phyloP scores from a whole-genome alignment of 1,140 invertebrate genomes.

The Euura lappo region DNA sequence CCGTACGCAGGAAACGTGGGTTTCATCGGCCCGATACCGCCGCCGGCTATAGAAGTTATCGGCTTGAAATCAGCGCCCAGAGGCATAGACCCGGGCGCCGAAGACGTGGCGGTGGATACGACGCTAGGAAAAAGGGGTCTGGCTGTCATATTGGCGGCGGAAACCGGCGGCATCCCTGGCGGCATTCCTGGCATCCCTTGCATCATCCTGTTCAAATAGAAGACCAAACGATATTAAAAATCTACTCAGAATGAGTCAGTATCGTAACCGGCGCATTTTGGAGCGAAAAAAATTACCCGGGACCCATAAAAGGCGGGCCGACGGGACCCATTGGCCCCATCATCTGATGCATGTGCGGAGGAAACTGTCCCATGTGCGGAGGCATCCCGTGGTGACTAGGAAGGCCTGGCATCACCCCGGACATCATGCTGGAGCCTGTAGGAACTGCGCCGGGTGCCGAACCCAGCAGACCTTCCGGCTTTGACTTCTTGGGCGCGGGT shows the following conservation, averaged over 20 bases:
- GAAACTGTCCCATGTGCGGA: slow-evolving; percentile 63
- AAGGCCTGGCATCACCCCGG: slow-evolving; percentile 64
- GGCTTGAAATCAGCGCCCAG: slow-evolving; percentile 72
- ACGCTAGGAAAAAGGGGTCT: slow-evolving; percentile 81
- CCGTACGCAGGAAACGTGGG: slow-evolving; percentile 81
- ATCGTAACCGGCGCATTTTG: neutral
- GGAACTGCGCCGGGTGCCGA: slow-evolving; percentile 58
- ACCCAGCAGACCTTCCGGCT: slow-evolving; percentile 68
- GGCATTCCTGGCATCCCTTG: slow-evolving; percentile 64
- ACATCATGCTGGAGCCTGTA: slow-evolving; percentile 62
- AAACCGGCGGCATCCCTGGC: slow-evolving; percentile 63
- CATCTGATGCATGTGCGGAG: slow-evolving; percentile 68
- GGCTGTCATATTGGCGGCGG: slow-evolving; percentile 66
- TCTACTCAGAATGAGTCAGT: neutral
- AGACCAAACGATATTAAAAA: slow-evolving; percentile 3
- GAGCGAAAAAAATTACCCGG: slow-evolving; percentile 60
- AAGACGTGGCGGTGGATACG: slow-evolving; percentile 66
- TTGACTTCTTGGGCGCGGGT: slow-evolving; percentile 73
- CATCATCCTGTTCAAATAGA: slow-evolving; percentile 49
- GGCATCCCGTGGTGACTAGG: slow-evolving; percentile 62
- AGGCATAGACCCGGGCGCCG: slow-evolving; percentile 61
- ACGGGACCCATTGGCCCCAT: slow-evolving; percentile 74
- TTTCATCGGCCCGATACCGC: slow-evolving; percentile 65
- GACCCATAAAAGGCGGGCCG: slow-evolving; percentile 74
- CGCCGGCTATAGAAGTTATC: slow-evolving; percentile 60